A percentile compares a stretch with the other conserved stretches of the same genome.
These are phyloP conservation scores for Lampris incognitus DNA, from an alignment of 2,113 vertebrate species.

Conservation along the genomic window DNA sequence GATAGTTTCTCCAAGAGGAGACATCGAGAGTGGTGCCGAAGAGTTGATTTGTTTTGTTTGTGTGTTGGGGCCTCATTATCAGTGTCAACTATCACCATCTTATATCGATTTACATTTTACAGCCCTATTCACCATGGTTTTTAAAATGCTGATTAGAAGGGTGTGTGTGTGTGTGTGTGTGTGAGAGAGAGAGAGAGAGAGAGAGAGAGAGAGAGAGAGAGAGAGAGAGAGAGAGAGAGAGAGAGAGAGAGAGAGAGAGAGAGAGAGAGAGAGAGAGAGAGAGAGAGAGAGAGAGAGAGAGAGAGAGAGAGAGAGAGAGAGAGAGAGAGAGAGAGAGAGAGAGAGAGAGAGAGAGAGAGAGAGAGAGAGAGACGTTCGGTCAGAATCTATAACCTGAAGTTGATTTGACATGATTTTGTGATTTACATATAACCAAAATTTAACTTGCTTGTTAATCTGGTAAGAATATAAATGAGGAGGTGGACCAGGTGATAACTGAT, in stretches of 20 bases:
- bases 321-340: too few species aligned
- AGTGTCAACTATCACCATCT: not conserved
- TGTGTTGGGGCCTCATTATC: not conserved
- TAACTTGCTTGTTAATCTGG: too few species aligned
- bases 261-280: too few species aligned
- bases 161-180: slow-evolving; percentile 49
- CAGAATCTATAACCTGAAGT: too few species aligned
- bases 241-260: too few species aligned
- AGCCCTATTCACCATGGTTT: slow-evolving; percentile 9
- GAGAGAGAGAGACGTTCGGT: too few species aligned
- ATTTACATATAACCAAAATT: too few species aligned
- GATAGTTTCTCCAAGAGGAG: slow-evolving; percentile 1
- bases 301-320: too few species aligned
- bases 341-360: too few species aligned
- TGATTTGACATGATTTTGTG: too few species aligned
- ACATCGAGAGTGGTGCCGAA: not conserved
- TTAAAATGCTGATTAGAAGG: slow-evolving; percentile 17
- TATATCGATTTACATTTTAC: slow-evolving; percentile 20
- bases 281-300: too few species aligned
- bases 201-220: not conserved
- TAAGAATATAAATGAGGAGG: slow-evolving; percentile 34
- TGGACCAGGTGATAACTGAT: slow-evolving; percentile 57
- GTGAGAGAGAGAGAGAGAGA: not conserved
- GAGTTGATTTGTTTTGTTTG: not conserved
- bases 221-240: too few species aligned